These are phyloP conservation scores for Leptinotarsa undecemlineata DNA, from an alignment of 1,140 invertebrate species.

Conservation along the genomic window DNA sequence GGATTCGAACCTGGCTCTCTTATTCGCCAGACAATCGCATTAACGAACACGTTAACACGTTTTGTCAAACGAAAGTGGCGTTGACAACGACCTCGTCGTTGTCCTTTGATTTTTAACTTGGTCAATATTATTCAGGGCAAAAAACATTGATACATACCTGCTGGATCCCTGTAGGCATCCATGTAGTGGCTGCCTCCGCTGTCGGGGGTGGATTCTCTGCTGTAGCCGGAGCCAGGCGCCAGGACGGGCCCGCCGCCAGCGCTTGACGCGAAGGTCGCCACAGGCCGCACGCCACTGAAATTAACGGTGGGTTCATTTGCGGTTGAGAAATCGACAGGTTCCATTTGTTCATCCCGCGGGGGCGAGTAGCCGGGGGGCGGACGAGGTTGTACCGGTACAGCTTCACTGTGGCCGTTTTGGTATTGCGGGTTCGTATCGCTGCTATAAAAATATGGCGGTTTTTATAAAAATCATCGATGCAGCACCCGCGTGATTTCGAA, in stretches of 20 bases:
- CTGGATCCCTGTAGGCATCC: slow-evolving; percentile 80
- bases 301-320: slow-evolving; percentile 56
- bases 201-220: slow-evolving; percentile 79
- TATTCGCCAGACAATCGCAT: too few relatives aligned
- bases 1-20: too few relatives aligned
- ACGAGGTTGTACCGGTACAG: slow-evolving; percentile 51
- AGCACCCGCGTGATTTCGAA: slow-evolving; percentile 8
- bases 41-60: too few relatives aligned
- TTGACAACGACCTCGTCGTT: too few relatives aligned
- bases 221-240: slow-evolving; percentile 67
- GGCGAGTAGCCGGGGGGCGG: slow-evolving; percentile 53
- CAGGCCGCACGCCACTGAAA: slow-evolving; percentile 65
- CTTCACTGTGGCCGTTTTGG: slow-evolving; percentile 57
- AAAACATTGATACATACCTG: slow-evolving; percentile 60
- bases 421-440: slow-evolving; percentile 68
- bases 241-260: slow-evolving; percentile 56
- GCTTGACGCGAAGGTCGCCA: slow-evolving; percentile 42
- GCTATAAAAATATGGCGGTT: slow-evolving; percentile 49
- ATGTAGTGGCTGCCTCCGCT: slow-evolving; percentile 83
- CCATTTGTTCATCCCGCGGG: slow-evolving; percentile 66
- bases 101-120: too few relatives aligned
- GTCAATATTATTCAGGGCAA: too few relatives aligned
- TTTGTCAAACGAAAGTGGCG: too few relatives aligned
- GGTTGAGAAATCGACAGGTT: slow-evolving; percentile 71
- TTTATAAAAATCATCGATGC: slow-evolving; percentile 27